phyloP scores from a whole-genome alignment of 2,113 vertebrate genomes.

The Toxostoma redivivum region DNA sequence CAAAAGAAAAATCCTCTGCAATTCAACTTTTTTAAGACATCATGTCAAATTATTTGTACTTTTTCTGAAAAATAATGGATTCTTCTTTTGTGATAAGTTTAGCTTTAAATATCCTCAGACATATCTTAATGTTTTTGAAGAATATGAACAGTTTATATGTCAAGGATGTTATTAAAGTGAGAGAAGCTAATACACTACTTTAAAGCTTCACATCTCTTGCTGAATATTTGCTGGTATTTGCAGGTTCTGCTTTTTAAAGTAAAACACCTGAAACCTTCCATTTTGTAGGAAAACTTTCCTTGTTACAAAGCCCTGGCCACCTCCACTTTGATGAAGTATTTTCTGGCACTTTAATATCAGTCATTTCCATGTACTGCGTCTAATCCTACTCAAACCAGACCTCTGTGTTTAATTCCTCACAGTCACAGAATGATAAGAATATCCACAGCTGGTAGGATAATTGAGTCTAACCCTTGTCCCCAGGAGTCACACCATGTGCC shows the following conservation, averaged over 20 bases:
- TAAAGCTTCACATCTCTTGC: background rate
- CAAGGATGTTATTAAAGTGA: constrained; percentile 13
- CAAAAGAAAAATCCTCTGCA: constrained; percentile 18
- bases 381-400: background rate
- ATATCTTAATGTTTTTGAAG: constrained; percentile 12
- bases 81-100: constrained; percentile 28
- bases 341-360: background rate
- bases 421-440: background rate
- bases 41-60: constrained; percentile 51
- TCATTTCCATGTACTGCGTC: background rate
- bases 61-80: constrained; percentile 38
- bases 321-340: background rate
- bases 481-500: background rate
- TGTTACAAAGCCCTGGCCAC: background rate
- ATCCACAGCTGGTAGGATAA: too few relatives aligned
- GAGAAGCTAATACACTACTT: background rate
- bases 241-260: background rate
- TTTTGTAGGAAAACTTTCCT: background rate
- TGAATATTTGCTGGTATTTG: background rate
- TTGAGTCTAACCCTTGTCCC: background rate
- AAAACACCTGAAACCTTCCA: background rate
- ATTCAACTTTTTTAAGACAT: constrained; percentile 1
- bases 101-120: constrained; percentile 32
- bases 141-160: background rate
- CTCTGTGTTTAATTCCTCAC: background rate